Base-by-base conservation (phyloP, 2,888 invertebrate species). In the Pharmacophagus antenor region DNA sequence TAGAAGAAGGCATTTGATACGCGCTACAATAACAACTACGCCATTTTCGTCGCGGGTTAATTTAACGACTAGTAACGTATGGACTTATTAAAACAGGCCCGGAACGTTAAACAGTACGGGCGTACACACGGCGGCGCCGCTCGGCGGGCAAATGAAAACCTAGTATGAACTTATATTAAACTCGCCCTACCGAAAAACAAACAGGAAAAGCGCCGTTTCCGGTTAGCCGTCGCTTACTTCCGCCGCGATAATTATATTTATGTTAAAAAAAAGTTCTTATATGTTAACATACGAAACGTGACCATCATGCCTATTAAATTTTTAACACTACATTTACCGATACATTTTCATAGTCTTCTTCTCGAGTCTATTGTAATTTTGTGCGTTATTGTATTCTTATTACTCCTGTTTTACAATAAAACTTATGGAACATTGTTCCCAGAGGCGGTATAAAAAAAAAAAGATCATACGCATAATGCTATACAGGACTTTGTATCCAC, bases 81-180 rank as follows among this genome's bases (percentile, higher is more conserved):
- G 27, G 2, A 52, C n/a, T 41, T 52, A 41, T 41, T 52, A 41
- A 37, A 52, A 17, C 22, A 0, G n/a, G 1, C 41, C n/a, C 7
- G 8, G 15, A 42, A 42, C 41, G 3, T 52, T 23, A 52, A 37
- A 37, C 52, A 37, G 51, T 51, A 21, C 31, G n/a, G 15, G 21
- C 31, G 37, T 21, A 52, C 42, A 52, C 37, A 37, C 37, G 41
- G 22, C 41, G 20, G 50, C n/a, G n/a, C 52, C 21, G 22, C n/a
- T n/a, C n/a, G n/a, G n/a, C n/a, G n/a, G n/a, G n/a, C n/a, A 52
- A 52, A 41, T 52, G 41, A 52, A 41, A 52, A 52, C 52, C 23
- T 41, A 22, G 17, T n/a, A 22, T 52, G 23, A 52, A 52, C 21
- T 52, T 52, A 52, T 42, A 52, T 52, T 52, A 52, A 52, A 52